phyloP scores from a whole-genome alignment of 2,113 vertebrate species.

The Ardeotis arabs region DNA sequence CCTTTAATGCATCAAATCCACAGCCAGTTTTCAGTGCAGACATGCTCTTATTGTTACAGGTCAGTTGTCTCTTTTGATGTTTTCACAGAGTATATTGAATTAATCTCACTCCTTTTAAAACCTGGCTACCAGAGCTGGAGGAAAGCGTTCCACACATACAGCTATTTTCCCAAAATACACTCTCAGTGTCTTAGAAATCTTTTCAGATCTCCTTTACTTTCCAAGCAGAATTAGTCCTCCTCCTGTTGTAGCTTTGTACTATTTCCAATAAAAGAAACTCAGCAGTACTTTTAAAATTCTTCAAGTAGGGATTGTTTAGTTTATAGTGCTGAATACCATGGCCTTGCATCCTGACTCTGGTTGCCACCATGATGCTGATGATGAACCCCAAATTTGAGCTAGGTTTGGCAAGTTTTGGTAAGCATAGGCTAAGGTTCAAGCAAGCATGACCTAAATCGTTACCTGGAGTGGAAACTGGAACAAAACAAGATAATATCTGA shows the following conservation, averaged over 20 bases:
- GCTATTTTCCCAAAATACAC: not conserved
- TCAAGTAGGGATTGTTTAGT: not conserved
- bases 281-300: not conserved
- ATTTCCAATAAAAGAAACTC: not conserved
- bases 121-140: not conserved
- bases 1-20: not conserved
- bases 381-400: not conserved
- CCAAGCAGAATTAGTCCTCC: not conserved
- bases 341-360: not conserved
- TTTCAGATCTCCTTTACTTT: not conserved
- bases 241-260: not conserved
- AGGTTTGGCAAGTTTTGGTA: not conserved
- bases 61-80: not conserved
- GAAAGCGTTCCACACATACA: rapidly evolving
- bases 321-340: not conserved
- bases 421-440: not conserved
- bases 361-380: not conserved
- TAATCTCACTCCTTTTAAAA: not conserved
- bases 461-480: not conserved
- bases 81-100: not conserved
- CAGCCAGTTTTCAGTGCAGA: not conserved
- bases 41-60: not conserved
- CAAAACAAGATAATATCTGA: not conserved
- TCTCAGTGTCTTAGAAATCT: not conserved
- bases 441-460: not conserved